A percentile compares a stretch with the other conserved stretches of the same genome.
These are phyloP conservation scores for Polymixis flavicincta DNA, from an alignment of 2,888 invertebrate genomes.

Conservation along the genomic window DNA sequence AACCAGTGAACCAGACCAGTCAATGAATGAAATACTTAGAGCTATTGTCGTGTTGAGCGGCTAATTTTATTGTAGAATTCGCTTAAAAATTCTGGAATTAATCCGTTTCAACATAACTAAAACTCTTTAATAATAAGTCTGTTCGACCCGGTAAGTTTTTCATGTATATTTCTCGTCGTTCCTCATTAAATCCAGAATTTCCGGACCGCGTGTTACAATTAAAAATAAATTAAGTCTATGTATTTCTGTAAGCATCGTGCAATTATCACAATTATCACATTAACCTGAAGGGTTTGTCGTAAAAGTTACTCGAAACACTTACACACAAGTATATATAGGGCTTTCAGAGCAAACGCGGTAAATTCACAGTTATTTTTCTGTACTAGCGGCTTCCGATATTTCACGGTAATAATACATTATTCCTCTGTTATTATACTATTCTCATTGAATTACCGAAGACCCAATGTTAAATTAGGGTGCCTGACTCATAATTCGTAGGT, in stretches of 20 bases:
- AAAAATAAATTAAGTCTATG: not conserved
- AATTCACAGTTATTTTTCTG: not conserved
- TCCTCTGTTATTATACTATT: no score
- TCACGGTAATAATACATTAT: not conserved
- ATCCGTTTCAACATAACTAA: not conserved
- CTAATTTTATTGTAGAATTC: slow-evolving; percentile 21
- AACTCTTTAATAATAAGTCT: not conserved
- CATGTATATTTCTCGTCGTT: not conserved
- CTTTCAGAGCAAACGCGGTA: not conserved
- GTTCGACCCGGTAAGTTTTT: slow-evolving; percentile 22
- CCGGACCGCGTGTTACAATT: slow-evolving; percentile 37
- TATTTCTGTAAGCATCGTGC: not conserved
- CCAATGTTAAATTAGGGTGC: not conserved
- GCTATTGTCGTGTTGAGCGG: slow-evolving; percentile 3
- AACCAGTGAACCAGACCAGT: not conserved
- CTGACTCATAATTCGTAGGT: not conserved
- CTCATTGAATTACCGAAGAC: not conserved
- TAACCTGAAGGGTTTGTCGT: not conserved
- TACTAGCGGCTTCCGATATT: slow-evolving; percentile 14
- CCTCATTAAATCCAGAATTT: not conserved
- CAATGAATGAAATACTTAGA: no score
- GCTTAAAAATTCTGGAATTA: slow-evolving; percentile 35
- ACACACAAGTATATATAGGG: not conserved
- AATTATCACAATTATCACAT: not conserved
- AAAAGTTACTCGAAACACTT: not conserved